Percentiles rank a stretch among this genome's conserved stretches.
These are phyloP conservation scores for Clostera curtula DNA, from an alignment of 2,888 invertebrate species.

Conservation along the genomic window DNA sequence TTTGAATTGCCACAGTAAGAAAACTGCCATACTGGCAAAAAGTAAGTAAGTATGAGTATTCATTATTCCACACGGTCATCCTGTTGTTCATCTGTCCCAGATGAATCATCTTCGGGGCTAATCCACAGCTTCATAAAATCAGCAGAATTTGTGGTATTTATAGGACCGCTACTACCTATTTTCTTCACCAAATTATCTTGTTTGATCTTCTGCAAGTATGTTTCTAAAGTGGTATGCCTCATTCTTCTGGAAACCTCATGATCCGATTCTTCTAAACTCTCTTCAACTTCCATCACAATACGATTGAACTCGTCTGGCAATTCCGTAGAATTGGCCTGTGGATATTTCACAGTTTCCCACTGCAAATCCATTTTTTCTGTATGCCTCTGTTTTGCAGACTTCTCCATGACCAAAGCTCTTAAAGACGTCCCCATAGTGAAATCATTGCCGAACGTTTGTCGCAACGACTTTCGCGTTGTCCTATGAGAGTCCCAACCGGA, in stretches of 20 bases:
- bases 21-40: too few species aligned
- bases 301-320: constrained; percentile 21
- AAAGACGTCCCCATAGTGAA: constrained; percentile 55
- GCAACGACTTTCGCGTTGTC: constrained; percentile 52
- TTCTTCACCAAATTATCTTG: constrained; percentile 35
- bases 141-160: too few species aligned
- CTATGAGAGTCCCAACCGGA: constrained; percentile 66
- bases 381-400: constrained; percentile 49
- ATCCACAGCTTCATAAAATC: too few species aligned
- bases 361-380: constrained; percentile 28
- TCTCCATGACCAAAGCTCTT: constrained; percentile 57
- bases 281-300: constrained; percentile 18
- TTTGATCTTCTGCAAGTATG: constrained; percentile 41
- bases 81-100: too few species aligned
- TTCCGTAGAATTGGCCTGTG: constrained; percentile 37
- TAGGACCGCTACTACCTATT: too few species aligned
- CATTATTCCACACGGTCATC: too few species aligned
- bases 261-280: constrained; percentile 21
- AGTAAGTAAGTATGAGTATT: too few species aligned
- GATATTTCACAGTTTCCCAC: constrained; percentile 26
- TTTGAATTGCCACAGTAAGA: too few species aligned
- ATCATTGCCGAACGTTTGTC: constrained; percentile 58
- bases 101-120: too few species aligned
- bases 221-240: constrained; percentile 34
- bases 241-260: constrained; percentile 37